Evolutionary conservation across 2,888 invertebrate genomes (phyloP), one percentile per base, ranked within the genome.

Genomic region (Coelopa pilipes): DNA sequence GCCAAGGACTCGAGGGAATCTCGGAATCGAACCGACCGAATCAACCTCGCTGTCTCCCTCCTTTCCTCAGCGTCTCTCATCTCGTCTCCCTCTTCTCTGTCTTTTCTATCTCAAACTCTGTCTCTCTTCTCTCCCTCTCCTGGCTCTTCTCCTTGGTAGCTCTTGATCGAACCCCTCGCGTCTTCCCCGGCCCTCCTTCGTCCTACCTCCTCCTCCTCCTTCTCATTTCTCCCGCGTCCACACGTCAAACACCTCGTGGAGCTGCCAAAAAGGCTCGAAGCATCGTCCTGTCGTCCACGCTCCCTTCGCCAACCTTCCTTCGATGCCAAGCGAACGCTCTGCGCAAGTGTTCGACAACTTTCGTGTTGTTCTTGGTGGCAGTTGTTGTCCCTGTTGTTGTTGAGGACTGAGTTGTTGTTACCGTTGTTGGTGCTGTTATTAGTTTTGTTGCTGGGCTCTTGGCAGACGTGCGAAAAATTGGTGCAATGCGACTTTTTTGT

Each of bases 401-500:
- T n/a, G n/a, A n/a, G n/a, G n/a, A n/a, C n/a, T n/a, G n/a, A 34
- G 34, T 34, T 4, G 4, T 66, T 66, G 59, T 60, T 60, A 11
- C 13, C 34, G 53, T 24, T 67, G 11, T 24, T 59, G 46, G 0
- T 2, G 21, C 12, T 45, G 46, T 21, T 21, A 47, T 67, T 72
- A 49, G 13, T 60, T 19, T 60, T 67, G 15, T 34, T 69, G 13
- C 45, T 46, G 46, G 57, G 53, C 21, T 21, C 57, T 69, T 62
- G 68, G 70, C 71, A 76, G 70, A 71, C 70, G 69, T 65, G 69
- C 62, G 53, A 72, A 63, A 73, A 73, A 76, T 71, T 74, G 74
- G 71, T 75, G 76, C 76, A 76, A 69, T 76, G 76, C 76, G 76
- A 75, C 76, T 76, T 74, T 72, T 73, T 66, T 65, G 74, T 71